These are phyloP conservation scores for Pangasianodon gigas DNA, from an alignment of 2,113 vertebrate species.

Conservation along the genomic window DNA sequence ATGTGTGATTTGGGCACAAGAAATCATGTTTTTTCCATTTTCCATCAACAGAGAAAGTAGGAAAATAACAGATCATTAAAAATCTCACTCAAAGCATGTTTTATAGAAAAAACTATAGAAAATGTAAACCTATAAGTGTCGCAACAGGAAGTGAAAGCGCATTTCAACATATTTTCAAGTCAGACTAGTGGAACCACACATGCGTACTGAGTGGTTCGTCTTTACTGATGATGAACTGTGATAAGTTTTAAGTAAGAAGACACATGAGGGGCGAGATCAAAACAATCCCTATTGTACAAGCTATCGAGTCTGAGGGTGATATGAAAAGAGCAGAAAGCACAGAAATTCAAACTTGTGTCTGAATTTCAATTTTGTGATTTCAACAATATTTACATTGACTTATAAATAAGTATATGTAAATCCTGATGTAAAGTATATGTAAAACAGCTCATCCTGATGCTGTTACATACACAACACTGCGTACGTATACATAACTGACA, in stretches of 20 bases:
- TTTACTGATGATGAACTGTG: not conserved
- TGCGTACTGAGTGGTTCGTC: not conserved
- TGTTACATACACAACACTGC: not conserved
- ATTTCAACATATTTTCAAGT: not conserved
- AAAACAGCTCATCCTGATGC: not conserved
- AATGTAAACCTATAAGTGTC: not conserved
- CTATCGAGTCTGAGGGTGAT: too few relatives aligned
- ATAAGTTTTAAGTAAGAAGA: not conserved
- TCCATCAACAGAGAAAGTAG: not conserved
- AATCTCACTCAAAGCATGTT: not conserved
- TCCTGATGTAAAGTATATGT: too few relatives aligned
- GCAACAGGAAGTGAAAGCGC: not conserved
- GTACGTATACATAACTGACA: not conserved
- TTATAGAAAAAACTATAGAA: not conserved
- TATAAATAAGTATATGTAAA: too few relatives aligned
- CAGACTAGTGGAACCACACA: not conserved
- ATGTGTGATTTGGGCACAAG: not conserved
- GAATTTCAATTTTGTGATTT: not conserved
- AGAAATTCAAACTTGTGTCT: not conserved
- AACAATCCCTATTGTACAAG: not conserved
- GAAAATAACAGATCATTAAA: not conserved
- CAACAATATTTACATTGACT: too few relatives aligned
- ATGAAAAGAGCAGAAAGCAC: not conserved
- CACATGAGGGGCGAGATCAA: not conserved
- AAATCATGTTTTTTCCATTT: not conserved